These are phyloP conservation scores for Tringa solitaria DNA, from an alignment of 2,113 vertebrate genomes.

Conservation along the genomic window DNA sequence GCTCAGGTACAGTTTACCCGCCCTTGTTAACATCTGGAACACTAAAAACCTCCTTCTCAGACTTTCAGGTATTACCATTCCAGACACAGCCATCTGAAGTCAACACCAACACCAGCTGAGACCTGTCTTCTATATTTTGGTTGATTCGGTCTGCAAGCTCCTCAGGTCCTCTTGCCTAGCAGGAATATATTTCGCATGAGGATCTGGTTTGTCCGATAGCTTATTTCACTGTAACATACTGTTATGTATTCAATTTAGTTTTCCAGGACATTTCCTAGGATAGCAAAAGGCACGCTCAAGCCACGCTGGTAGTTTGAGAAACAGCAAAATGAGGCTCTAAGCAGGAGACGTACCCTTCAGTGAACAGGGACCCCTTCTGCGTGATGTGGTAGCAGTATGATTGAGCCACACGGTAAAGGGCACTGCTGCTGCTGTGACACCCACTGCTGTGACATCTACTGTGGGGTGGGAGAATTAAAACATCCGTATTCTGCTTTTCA, in stretches of 20 bases:
- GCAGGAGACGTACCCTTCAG: background rate
- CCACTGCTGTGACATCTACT: background rate
- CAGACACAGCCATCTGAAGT: background rate
- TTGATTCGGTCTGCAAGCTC: background rate
- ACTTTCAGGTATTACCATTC: background rate
- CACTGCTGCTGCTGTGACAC: background rate
- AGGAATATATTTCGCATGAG: background rate
- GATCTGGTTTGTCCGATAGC: background rate
- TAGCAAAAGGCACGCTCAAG: background rate
- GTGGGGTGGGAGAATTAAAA: background rate
- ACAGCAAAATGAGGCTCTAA: background rate
- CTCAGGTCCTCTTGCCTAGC: background rate
- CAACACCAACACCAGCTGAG: background rate
- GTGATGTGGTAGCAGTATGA: rapidly evolving
- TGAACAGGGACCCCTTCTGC: background rate
- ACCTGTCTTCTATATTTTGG: rapidly evolving
- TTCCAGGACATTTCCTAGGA: background rate
- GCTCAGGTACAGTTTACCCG: background rate
- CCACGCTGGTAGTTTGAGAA: background rate
- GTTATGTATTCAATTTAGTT: background rate
- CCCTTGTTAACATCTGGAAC: background rate
- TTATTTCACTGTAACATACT: background rate
- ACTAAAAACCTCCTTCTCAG: background rate
- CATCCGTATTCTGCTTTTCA: background rate
- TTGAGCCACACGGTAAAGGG: background rate